These are phyloP conservation scores for Corydoras maculifer DNA, from an alignment of 2,113 vertebrate genomes.

Conservation along the genomic window DNA sequence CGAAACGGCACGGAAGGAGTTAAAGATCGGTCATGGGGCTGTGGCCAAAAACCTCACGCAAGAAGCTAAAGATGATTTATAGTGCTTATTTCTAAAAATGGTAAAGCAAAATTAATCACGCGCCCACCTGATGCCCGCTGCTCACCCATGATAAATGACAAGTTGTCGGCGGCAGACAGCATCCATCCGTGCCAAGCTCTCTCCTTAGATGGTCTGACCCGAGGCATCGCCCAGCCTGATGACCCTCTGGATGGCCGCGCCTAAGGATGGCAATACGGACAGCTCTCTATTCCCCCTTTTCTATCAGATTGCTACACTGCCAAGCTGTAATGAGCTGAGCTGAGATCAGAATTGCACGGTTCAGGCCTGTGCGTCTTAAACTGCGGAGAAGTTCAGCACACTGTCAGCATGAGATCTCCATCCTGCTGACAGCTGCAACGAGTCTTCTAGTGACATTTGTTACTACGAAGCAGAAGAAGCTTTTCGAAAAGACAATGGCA, in stretches of 20 bases:
- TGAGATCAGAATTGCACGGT: slow-evolving; percentile 53
- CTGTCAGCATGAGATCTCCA: slow-evolving; percentile 35
- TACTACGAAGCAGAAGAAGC: slow-evolving; percentile 25
- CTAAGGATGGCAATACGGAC: slow-evolving; percentile 38
- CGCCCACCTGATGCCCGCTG: slow-evolving; percentile 67
- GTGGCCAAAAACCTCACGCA: slow-evolving; percentile 48
- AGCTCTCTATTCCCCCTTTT: neutral
- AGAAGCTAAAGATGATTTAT: slow-evolving; percentile 71
- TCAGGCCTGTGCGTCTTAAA: slow-evolving; percentile 10
- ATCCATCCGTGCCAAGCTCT: slow-evolving; percentile 67
- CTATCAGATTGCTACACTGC: slow-evolving; percentile 42
- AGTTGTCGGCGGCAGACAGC: slow-evolving; percentile 69
- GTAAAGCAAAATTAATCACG: slow-evolving; percentile 76
- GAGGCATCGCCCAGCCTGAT: slow-evolving; percentile 60
- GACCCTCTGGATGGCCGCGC: slow-evolving; percentile 54
- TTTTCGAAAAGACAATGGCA: slow-evolving; percentile 28
- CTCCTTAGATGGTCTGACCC: slow-evolving; percentile 67
- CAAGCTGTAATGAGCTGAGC: slow-evolving; percentile 56
- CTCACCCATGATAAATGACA: slow-evolving; percentile 74
- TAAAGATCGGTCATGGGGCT: slow-evolving; percentile 66
- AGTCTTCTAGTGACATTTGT: slow-evolving; percentile 16
- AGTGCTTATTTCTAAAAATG: slow-evolving; percentile 76
- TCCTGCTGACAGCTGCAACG: slow-evolving; percentile 34
- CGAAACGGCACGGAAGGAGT: slow-evolving; percentile 44
- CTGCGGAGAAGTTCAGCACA: slow-evolving; percentile 25